phyloP scores from a whole-genome alignment of 2,888 invertebrate species.

The Drosophila macrospina region DNA sequence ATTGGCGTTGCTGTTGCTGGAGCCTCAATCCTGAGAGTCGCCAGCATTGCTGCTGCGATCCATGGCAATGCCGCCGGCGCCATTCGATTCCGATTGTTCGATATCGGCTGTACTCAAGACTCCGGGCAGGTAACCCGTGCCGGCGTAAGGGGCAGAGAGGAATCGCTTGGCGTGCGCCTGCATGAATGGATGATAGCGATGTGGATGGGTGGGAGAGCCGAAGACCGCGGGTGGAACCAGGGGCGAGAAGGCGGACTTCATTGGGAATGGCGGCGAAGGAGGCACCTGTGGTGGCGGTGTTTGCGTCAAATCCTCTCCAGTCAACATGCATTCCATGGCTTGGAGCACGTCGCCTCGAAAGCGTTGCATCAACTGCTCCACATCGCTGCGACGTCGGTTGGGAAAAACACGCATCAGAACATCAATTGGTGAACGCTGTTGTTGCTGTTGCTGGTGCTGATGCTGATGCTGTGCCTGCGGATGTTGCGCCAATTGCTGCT shows the following conservation, averaged over 20 bases:
- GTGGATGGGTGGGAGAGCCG: conserved; percentile 84
- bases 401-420: conserved; percentile 96
- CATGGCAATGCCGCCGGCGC: conserved; percentile 83
- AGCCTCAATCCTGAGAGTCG: conserved; percentile 85
- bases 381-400: conserved; percentile 92
- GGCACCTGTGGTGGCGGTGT: conserved; percentile 84
- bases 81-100: conserved; percentile 85
- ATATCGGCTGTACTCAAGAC: conserved; percentile 87
- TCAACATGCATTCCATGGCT: conserved; percentile 96
- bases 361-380: conserved; percentile 93
- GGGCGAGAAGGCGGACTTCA: conserved; percentile 92
- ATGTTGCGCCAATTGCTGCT: conserved; percentile 56
- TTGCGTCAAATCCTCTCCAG: conserved; percentile 86
- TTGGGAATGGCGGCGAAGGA: conserved; percentile 84
- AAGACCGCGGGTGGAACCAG: conserved; percentile 87
- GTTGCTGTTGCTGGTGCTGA: conserved; percentile 65
- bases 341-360: conserved; percentile 96
- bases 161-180: conserved; percentile 91
- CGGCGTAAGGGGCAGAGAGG: conserved; percentile 92
- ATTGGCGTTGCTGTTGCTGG: conserved; percentile 48
- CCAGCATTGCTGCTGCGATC: conserved; percentile 84
- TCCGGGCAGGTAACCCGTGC: conserved; percentile 93
- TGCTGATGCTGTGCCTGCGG: conserved; percentile 68
- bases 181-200: conserved; percentile 85
- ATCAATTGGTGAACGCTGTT: conserved; percentile 92